phyloP scores from a whole-genome alignment of 2,888 invertebrate species.

The Rhagium mordax region DNA sequence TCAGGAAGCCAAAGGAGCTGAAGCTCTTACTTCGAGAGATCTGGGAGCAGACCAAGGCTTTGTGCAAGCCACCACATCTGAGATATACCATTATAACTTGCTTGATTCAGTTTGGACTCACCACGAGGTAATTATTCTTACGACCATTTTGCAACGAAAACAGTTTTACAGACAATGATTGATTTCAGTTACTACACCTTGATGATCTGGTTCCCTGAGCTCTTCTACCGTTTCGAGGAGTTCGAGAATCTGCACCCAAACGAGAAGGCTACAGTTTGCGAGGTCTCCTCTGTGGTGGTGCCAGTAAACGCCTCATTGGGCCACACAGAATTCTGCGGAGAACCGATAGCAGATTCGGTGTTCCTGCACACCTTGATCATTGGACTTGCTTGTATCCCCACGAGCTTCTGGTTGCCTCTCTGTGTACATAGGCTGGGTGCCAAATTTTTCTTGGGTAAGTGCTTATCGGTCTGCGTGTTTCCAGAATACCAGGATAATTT shows the following conservation, averaged over 20 bases:
- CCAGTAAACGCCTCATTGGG: constrained; percentile 44
- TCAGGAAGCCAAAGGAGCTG: constrained; percentile 82
- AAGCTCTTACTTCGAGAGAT: constrained; percentile 80
- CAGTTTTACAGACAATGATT: too few relatives aligned
- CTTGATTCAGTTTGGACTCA: constrained; percentile 87
- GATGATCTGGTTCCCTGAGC: constrained; percentile 94
- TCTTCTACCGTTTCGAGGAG: constrained; percentile 88
- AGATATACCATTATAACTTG: constrained; percentile 84
- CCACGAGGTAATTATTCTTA: constrained; percentile 79
- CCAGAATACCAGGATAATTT: too few relatives aligned
- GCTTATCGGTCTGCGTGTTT: too few relatives aligned
- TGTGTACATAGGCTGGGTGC: constrained; percentile 86
- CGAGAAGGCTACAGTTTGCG: constrained; percentile 82
- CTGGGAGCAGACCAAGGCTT: constrained; percentile 82
- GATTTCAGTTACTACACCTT: constrained; percentile 91
- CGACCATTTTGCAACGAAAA: too few relatives aligned
- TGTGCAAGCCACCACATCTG: constrained; percentile 83
- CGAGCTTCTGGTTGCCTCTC: constrained; percentile 84
- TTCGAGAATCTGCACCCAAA: constrained; percentile 80
- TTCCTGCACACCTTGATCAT: constrained; percentile 85
- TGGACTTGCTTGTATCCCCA: constrained; percentile 85
- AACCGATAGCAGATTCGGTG: constrained; percentile 78
- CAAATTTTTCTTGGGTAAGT: constrained; percentile 86
- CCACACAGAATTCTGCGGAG: constrained; percentile 75
- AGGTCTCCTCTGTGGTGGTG: constrained; percentile 79